Percentiles rank a stretch among this genome's conserved stretches.
These are phyloP conservation scores for Columba guinea DNA, from an alignment of 2,797 vertebrate genomes.

Conservation along the genomic window DNA sequence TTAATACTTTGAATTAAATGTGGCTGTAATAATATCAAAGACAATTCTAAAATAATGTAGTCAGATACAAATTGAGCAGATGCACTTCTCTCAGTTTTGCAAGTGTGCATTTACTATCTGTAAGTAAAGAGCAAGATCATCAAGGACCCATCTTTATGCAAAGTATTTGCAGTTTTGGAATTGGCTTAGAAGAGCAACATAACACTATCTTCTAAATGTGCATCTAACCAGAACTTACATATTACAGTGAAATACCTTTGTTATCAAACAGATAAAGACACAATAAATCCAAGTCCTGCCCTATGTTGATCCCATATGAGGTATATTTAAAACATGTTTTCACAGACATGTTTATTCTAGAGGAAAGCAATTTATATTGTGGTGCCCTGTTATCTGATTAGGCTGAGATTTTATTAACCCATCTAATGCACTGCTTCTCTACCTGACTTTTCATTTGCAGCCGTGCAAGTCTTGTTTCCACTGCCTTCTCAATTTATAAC, in stretches of 20 bases:
- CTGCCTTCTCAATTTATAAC: neutral
- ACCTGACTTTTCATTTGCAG: constrained; percentile 32
- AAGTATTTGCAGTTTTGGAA: constrained; percentile 51
- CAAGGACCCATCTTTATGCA: constrained; percentile 33
- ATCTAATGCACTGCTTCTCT: neutral
- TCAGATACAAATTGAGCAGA: constrained; percentile 58
- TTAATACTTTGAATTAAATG: constrained; percentile 9
- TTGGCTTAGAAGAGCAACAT: constrained; percentile 15
- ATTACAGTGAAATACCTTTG: neutral
- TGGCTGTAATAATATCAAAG: constrained; percentile 27
- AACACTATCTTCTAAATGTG: constrained; percentile 43
- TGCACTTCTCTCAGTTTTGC: constrained; percentile 50
- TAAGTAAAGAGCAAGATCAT: constrained; percentile 59
- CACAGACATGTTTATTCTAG: constrained; percentile 9
- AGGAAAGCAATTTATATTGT: constrained; percentile 29
- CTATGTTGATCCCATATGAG: neutral
- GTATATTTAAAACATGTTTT: constrained; percentile 15
- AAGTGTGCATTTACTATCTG: constrained; percentile 41
- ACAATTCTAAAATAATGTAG: constrained; percentile 56
- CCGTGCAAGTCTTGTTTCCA: neutral
- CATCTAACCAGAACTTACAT: constrained; percentile 16
- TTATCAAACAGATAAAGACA: neutral
- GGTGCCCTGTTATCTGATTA: constrained; percentile 22
- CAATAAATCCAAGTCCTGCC: neutral
- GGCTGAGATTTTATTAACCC: constrained; percentile 54